A percentile compares a stretch with the other conserved stretches of the same genome.
phyloP scores from a whole-genome alignment of 2,888 invertebrate genomes.

The Drosophila demipolita region DNA sequence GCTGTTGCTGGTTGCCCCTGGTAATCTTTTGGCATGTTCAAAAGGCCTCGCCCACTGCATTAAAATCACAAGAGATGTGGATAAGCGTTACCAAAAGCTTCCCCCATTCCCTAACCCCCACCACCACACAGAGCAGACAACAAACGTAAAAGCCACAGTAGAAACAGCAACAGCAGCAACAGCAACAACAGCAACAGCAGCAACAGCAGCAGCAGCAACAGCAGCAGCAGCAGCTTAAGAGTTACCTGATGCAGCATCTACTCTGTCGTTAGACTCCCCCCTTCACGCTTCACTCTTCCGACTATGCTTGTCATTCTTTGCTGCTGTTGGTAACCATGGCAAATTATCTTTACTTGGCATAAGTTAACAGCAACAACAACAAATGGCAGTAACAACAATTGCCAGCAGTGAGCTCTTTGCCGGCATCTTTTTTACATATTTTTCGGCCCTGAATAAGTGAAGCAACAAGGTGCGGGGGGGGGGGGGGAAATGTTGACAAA shows the following conservation, averaged over 20 bases:
- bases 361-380: slow-evolving; percentile 70
- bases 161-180: slow-evolving; percentile 51
- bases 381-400: slow-evolving; percentile 37
- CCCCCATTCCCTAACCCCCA: slow-evolving; percentile 5
- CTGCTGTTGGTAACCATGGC: slow-evolving; percentile 74
- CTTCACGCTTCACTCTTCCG: background rate
- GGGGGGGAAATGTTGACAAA: slow-evolving; percentile 51
- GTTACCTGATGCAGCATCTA: slow-evolving; percentile 68
- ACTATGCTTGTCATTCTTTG: slow-evolving; percentile 51
- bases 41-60: slow-evolving; percentile 71
- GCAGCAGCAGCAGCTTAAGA: slow-evolving; percentile 67
- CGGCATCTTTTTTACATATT: slow-evolving; percentile 46
- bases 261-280: background rate
- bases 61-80: slow-evolving; percentile 80
- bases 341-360: slow-evolving; percentile 79
- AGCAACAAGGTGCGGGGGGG: slow-evolving; percentile 2
- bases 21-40: slow-evolving; percentile 72
- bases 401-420: slow-evolving; percentile 40
- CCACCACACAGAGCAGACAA: slow-evolving; percentile 32
- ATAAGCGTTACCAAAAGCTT: slow-evolving; percentile 76
- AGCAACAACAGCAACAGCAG: slow-evolving; percentile 70
- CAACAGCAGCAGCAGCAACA: slow-evolving; percentile 42
- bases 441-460: slow-evolving; percentile 44
- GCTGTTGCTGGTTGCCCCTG: slow-evolving; percentile 65
- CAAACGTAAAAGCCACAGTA: slow-evolving; percentile 75